Conservation (phyloP, 2,797 vertebrate species). For the Darevskia mixta region DNA sequence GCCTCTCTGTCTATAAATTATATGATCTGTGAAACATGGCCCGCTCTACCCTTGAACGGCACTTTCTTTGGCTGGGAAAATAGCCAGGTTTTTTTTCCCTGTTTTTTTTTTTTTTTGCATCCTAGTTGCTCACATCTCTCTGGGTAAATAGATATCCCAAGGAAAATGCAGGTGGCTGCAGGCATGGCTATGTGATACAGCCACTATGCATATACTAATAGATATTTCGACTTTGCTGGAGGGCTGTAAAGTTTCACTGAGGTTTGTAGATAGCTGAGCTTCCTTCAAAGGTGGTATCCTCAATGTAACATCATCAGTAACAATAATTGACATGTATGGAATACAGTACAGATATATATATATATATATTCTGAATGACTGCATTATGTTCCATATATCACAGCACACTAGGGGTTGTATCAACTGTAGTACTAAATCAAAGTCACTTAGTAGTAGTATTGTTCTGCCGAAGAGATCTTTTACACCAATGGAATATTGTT, state of each 20-base stretch:
- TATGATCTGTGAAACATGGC: constrained; percentile 23
- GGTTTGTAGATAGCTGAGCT: not conserved
- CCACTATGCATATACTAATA: not conserved
- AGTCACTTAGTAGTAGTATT: too few species aligned
- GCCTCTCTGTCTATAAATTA: constrained; percentile 30
- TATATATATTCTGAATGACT: too few species aligned
- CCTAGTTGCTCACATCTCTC: constrained; percentile 5
- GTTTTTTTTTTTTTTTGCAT: not conserved
- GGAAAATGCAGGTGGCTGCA: not conserved
- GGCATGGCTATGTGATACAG: not conserved
- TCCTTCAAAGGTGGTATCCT: not conserved
- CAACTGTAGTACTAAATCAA: too few species aligned
- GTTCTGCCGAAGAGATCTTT: too few species aligned
- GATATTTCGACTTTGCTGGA: constrained; percentile 2
- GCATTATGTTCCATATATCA: too few species aligned
- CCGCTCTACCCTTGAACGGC: constrained; percentile 1
- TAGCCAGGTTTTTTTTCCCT: not conserved
- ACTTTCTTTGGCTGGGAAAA: not conserved
- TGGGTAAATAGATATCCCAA: not conserved
- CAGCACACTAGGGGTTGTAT: too few species aligned
- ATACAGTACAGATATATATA: too few species aligned
- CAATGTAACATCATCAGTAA: not conserved
- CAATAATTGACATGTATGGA: too few species aligned
- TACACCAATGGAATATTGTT: too few species aligned
- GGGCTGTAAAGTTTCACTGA: not conserved